Percentiles rank a stretch among this genome's conserved stretches.
Evolutionary conservation across 2,888 invertebrate species (phyloP).

Genomic region (Watsonalla cultraria): DNA sequence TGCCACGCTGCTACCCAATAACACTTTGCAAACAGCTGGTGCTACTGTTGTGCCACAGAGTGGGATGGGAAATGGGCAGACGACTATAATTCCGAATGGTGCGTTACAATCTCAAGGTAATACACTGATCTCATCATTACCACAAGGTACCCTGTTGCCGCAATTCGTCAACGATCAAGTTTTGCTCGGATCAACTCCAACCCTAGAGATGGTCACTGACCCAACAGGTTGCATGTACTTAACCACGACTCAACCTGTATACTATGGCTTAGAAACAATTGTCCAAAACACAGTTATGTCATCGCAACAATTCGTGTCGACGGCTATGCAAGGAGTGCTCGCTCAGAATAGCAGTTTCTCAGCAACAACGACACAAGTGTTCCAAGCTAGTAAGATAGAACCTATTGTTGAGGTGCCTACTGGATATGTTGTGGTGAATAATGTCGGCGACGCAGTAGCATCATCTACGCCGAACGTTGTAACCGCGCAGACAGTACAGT

Average conservation of each 20-base stretch:
- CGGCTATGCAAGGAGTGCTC: constrained; percentile 88
- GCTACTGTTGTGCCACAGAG: constrained; percentile 70
- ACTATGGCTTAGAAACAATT: constrained; percentile 90
- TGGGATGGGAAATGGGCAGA: constrained; percentile 71
- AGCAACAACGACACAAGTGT: constrained; percentile 90
- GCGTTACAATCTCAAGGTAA: constrained; percentile 74
- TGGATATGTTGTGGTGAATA: constrained; percentile 84
- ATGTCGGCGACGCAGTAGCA: constrained; percentile 73
- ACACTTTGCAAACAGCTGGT: constrained; percentile 57
- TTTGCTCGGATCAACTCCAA: constrained; percentile 80
- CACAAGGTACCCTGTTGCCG: constrained; percentile 76
- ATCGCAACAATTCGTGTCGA: constrained; percentile 91
- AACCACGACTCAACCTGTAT: constrained; percentile 85
- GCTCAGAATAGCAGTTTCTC: constrained; percentile 91
- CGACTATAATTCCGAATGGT: constrained; percentile 69
- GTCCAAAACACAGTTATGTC: constrained; percentile 94
- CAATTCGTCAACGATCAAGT: constrained; percentile 80
- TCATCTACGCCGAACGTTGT: constrained; percentile 66
- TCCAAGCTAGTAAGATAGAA: constrained; percentile 91
- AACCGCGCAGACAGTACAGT: constrained; percentile 61
- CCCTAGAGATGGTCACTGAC: constrained; percentile 81
- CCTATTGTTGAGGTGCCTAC: constrained; percentile 87
- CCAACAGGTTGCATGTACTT: constrained; percentile 79
- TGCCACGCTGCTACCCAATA: constrained; percentile 60
- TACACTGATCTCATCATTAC: constrained; percentile 74